phyloP scores from a whole-genome alignment of 2,797 vertebrate species.

The Meda fulgida region DNA sequence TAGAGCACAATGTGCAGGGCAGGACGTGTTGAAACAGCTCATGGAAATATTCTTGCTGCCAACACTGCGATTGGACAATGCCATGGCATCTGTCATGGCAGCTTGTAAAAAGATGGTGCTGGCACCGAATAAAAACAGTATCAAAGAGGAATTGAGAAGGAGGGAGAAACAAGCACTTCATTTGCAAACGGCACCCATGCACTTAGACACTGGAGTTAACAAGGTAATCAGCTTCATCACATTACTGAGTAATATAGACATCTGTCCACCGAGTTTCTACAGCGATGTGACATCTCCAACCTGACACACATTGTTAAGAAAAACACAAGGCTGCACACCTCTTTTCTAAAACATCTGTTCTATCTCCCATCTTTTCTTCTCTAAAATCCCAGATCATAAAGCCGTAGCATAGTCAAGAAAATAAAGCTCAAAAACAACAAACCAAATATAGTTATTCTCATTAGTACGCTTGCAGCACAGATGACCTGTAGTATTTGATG shows the following conservation, averaged over 20 bases:
- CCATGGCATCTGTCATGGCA: slow-evolving; percentile 98
- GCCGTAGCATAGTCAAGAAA: not conserved
- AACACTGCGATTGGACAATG: slow-evolving; percentile 89
- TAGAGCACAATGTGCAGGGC: slow-evolving; percentile 83
- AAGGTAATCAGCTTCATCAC: slow-evolving; percentile 99
- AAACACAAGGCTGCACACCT: not conserved
- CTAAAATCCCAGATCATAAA: not conserved
- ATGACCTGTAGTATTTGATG: not conserved
- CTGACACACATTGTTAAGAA: slow-evolving; percentile 3
- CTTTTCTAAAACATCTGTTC: not conserved
- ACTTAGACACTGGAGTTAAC: slow-evolving; percentile 99
- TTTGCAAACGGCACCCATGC: slow-evolving; percentile 98
- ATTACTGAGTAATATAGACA: slow-evolving; percentile 64
- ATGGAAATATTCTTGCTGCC: slow-evolving; percentile 89
- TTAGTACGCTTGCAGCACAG: not conserved
- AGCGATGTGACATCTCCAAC: not conserved
- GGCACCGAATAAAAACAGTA: slow-evolving; percentile 86
- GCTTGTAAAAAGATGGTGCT: slow-evolving; percentile 99
- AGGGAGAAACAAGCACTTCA: slow-evolving; percentile 83
- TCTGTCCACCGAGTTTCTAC: not conserved
- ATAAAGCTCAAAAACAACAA: not conserved
- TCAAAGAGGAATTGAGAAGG: slow-evolving; percentile 58
- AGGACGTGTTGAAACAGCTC: slow-evolving; percentile 83
- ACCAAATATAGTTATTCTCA: too few relatives aligned
- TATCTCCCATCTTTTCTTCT: not conserved